A percentile compares a stretch with the other conserved stretches of the same genome.
Conservation (phyloP, 2,888 invertebrate species). For the Seira sanloemensis region DNA sequence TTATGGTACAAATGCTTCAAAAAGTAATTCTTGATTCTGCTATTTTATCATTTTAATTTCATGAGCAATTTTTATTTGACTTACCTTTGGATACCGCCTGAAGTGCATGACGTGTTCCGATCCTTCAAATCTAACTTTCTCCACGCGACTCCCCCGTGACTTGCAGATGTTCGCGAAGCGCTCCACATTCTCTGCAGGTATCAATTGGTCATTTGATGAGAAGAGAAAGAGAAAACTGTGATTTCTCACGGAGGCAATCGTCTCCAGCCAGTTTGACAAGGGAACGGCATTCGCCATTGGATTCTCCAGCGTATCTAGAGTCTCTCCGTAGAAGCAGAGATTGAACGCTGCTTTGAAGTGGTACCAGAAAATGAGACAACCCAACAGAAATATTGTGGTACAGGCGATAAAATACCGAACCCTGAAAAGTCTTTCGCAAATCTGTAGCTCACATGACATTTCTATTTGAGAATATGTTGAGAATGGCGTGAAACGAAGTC, state of each 20-base stretch:
- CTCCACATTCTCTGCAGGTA: conserved; percentile 77
- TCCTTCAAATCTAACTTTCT: conserved; percentile 79
- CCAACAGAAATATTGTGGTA: conserved; percentile 62
- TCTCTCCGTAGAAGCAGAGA: conserved; percentile 67
- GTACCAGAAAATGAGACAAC: conserved; percentile 67
- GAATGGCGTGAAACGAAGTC: conserved; percentile 80
- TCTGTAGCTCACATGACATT: conserved; percentile 41
- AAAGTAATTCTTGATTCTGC: not conserved
- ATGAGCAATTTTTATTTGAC: not conserved
- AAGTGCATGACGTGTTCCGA: conserved; percentile 87
- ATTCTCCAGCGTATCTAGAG: conserved; percentile 80
- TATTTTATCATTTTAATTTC: not conserved
- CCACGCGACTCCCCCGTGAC: conserved; percentile 64
- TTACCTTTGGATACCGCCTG: conserved; percentile 80
- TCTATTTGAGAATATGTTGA: conserved; percentile 79
- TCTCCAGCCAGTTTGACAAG: conserved; percentile 69
- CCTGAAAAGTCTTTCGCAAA: conserved; percentile 36
- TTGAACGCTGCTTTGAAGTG: conserved; percentile 59
- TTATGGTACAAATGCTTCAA: too few relatives aligned
- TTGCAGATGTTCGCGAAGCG: conserved; percentile 60
- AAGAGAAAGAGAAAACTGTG: conserved; percentile 79
- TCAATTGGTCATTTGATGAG: conserved; percentile 83
- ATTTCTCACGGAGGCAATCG: conserved; percentile 62
- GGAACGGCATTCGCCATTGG: conserved; percentile 69
- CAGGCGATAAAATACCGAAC: conserved; percentile 61